Evolutionary conservation across 2,113 vertebrate genomes (phyloP), one percentile per base, ranked within the genome.

Genomic region (Lepus timidus): DNA sequence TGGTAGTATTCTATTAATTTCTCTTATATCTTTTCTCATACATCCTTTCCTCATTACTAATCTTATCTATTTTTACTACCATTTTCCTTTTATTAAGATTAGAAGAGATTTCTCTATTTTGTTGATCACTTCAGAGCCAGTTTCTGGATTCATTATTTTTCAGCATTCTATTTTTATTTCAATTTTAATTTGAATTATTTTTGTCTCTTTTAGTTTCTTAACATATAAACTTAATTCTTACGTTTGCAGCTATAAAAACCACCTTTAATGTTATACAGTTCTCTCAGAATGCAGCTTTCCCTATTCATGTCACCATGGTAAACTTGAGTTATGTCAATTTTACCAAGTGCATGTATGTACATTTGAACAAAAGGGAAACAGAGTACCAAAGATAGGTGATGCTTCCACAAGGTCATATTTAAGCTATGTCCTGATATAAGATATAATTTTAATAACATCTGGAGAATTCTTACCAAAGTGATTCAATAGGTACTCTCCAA

Each of bases 371-470:
- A 62, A 93, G 14, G 23, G 16, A 70, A 58, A 78, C 10, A 78
- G 33, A 70, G 10, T 83, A 62, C 36, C 58, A 76, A 58, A 90
- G 33, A 58, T 23, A 76, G 6, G 29, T 7, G 4, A 87, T 88
- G 22, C 4, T 83, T 88, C n/a, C 55, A 84, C 27, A 88, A 68
- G 55, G 36, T 82, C 44, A 76, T 36, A 74, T 39, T 73, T 80
- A 61, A 76, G 88, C 11, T 73, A 84, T 12, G 9, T 88, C 29
- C 55, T 16, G 12, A 70, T 44, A 39, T 68, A 39, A 84, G 14
- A 39, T 25, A 49, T n/a, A 83, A 79, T 44, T 62, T 80, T 93
- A 90, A 84, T 80, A 88, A 39, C 29, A 87, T 29, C 23, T 55
- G 16, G 58, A 75, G 29, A 75, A 84, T 80, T 94, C 31, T 65